Percentiles rank a stretch among this genome's conserved stretches.
Evolutionary conservation across 2,797 vertebrate species (phyloP).

Genomic region (Erethizon dorsatum): DNA sequence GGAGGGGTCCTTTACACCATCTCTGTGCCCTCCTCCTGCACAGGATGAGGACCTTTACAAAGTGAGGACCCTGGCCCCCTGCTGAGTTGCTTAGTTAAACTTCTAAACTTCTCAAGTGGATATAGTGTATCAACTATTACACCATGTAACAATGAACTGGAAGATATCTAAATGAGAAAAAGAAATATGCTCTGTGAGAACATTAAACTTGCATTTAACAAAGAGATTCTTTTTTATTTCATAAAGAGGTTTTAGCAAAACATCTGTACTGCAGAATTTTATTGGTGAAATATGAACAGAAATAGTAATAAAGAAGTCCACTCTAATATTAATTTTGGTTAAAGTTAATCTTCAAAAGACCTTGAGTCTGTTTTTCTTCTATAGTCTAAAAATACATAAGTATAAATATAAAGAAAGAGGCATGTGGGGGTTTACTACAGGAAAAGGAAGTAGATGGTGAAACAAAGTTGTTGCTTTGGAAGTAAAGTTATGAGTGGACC

Average conservation of each 20-base stretch:
- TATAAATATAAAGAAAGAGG: background rate
- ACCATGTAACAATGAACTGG: background rate
- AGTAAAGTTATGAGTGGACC: background rate
- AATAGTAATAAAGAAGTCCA: background rate
- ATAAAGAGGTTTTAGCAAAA: constrained; percentile 9
- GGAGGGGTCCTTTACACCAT: no score
- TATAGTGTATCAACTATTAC: no score
- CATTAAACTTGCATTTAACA: background rate
- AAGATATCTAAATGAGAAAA: constrained; percentile 37
- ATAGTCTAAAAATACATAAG: background rate
- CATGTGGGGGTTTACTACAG: background rate
- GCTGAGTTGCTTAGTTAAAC: no score
- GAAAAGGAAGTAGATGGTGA: background rate
- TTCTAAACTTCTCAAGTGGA: no score
- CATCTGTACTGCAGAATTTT: background rate
- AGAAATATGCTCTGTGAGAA: background rate
- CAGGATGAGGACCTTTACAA: no score
- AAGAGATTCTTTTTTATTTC: constrained; percentile 31
- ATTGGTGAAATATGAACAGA: constrained; percentile 1
- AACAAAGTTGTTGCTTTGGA: background rate
- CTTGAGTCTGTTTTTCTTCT: background rate
- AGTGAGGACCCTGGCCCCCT: no score
- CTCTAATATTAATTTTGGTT: background rate
- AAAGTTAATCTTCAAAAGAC: constrained; percentile 9
- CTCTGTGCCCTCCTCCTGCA: no score